Base-by-base conservation (phyloP, 2,113 vertebrate genomes). In the Machaerirhynchus nigripectus region DNA sequence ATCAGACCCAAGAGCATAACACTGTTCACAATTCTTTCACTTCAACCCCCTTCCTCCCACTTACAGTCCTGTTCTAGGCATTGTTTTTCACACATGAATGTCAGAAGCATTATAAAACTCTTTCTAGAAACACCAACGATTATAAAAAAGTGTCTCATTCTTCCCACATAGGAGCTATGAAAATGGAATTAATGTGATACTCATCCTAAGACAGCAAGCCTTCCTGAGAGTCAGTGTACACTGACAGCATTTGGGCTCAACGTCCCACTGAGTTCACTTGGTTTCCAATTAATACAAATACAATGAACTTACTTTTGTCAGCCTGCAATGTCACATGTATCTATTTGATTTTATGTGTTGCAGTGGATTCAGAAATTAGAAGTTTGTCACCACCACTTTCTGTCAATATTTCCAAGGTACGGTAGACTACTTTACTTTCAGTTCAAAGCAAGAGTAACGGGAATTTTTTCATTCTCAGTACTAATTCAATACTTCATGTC, bases 11-110 rank as follows among this genome's bases (percentile, higher is more conserved):
- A 78, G 89, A 87, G 74, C 87, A 47, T 19, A 74, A 57, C 87
- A 84, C 23, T 57, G 11, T 67, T 92, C 87, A 50, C 89, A 81
- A 39, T 81, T 84, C 55, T 93, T 80, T 80, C 87, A 61, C 64
- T 74, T 49, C 84, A 92, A 1, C 50, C 37, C 42, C 56, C 89
- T 77, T 81, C 69, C 80, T 91, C 93, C 93, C 69, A 84, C 89
- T 50, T 27, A 27, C 56, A 91, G 52, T 39, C 84, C 56, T 78
- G 71, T 80, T 88, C 81, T 73, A 76, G 84, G 88, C 95, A 79
- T 87, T 96, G 92, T 95, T 93, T 88, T 89, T 97, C 81, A 86
- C 74, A 81, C 55, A 89, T 76, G 89, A 93, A 93, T 85, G 71
- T 89, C 91, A 94, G 60, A 53, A 76, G 37, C 28, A 59, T 94